These are phyloP conservation scores for Esox lucius DNA, from an alignment of 2,797 vertebrate genomes.

Conservation along the genomic window DNA sequence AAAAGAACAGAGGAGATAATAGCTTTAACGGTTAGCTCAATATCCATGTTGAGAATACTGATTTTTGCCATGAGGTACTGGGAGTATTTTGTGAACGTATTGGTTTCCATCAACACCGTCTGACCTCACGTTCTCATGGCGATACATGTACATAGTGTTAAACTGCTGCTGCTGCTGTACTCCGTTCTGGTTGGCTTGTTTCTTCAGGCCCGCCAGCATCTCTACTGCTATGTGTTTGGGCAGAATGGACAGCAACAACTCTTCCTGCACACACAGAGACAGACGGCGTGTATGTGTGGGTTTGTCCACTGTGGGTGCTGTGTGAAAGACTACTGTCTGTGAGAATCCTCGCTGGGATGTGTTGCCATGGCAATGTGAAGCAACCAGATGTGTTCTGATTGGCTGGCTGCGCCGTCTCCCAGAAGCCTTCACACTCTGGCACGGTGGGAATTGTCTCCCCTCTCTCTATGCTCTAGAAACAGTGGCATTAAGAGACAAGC, in stretches of 20 bases:
- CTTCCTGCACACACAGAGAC: slow-evolving; percentile 74
- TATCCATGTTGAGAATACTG: not conserved
- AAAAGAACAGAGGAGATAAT: not conserved
- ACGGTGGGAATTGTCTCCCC: slow-evolving; percentile 47
- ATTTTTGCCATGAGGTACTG: not conserved
- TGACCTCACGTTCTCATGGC: slow-evolving; percentile 96
- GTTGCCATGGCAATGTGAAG: slow-evolving; percentile 52
- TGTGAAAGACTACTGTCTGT: slow-evolving; percentile 11
- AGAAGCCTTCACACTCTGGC: slow-evolving; percentile 28
- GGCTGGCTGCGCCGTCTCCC: slow-evolving; percentile 40
- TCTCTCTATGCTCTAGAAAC: slow-evolving; percentile 41
- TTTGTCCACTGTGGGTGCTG: not conserved
- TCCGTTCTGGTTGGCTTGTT: slow-evolving; percentile 85
- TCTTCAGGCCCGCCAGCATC: slow-evolving; percentile 97
- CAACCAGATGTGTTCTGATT: slow-evolving; percentile 40
- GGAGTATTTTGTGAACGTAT: not conserved
- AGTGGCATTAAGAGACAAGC: slow-evolving; percentile 14
- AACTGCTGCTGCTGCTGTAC: slow-evolving; percentile 90
- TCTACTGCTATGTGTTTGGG: slow-evolving; percentile 97
- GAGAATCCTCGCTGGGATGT: slow-evolving; percentile 40
- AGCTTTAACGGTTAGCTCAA: not conserved
- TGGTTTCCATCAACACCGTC: slow-evolving; percentile 1
- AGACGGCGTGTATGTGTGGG: not conserved
- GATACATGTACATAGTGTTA: slow-evolving; percentile 99
- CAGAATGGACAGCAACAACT: slow-evolving; percentile 91